Conservation (phyloP, 1,140 invertebrate genomes). For the Saccostrea glomerata region DNA sequence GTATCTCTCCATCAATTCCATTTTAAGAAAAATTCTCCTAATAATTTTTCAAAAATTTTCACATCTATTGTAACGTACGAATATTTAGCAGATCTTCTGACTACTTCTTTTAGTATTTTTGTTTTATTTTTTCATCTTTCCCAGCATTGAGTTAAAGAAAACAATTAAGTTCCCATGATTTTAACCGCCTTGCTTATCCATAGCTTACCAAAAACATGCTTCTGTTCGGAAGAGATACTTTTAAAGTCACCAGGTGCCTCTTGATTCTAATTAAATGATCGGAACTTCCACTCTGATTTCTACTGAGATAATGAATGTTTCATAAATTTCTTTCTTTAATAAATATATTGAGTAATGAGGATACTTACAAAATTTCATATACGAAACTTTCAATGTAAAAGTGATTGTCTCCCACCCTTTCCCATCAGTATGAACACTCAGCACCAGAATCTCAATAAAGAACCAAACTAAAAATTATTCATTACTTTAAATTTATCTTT, state of each 20-base stretch:
- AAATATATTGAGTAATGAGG: neutral
- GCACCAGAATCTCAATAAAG: no score
- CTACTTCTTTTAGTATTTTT: neutral
- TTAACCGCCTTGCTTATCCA: neutral
- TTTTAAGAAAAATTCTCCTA: neutral
- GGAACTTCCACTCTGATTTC: neutral
- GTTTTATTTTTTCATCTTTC: neutral
- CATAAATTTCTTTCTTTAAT: neutral
- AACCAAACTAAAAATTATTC: no score
- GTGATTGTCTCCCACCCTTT: no score
- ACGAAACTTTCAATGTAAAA: no score
- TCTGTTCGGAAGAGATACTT: conserved; percentile 18
- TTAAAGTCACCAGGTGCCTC: conserved; percentile 10
- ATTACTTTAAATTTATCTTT: no score
- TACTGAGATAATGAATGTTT: neutral
- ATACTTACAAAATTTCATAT: no score
- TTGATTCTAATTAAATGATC: conserved; percentile 25
- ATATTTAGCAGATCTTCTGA: neutral
- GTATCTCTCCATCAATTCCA: neutral
- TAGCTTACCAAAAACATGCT: neutral
- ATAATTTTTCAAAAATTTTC: neutral
- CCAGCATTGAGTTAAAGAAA: neutral
- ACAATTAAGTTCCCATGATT: neutral
- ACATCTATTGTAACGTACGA: neutral
- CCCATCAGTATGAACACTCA: no score